Percentiles rank a stretch among this genome's conserved stretches.
Evolutionary conservation across 2,113 vertebrate genomes (phyloP).

Genomic region (Oxygymnocypris stewartii): DNA sequence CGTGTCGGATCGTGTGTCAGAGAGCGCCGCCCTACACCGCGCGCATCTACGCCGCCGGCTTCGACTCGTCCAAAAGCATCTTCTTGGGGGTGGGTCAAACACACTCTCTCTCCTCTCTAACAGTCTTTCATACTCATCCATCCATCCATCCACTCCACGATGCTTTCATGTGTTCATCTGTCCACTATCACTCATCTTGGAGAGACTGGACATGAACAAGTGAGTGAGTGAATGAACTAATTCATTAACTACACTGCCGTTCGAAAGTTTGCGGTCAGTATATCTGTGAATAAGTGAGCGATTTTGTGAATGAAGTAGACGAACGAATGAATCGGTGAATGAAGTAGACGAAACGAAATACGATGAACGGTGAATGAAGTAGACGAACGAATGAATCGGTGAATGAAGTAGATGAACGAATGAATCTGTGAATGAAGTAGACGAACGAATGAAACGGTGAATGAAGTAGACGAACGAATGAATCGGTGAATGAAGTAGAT

Average conservation of each 20-base stretch:
- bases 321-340: too few relatives aligned
- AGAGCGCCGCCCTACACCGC: conserved; percentile 87
- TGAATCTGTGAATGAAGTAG: too few relatives aligned
- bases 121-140: conserved; percentile 7
- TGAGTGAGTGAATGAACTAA: neutral
- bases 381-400: too few relatives aligned
- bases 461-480: too few relatives aligned
- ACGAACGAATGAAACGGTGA: too few relatives aligned
- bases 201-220: conserved; percentile 18
- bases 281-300: too few relatives aligned
- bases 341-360: too few relatives aligned
- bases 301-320: too few relatives aligned
- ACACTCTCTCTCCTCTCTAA: neutral
- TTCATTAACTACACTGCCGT: neutral
- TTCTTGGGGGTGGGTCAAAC: conserved; percentile 87
- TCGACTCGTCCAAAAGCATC: conserved; percentile 94
- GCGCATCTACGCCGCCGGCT: conserved; percentile 92
- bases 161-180: conserved; percentile 27
- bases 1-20: conserved; percentile 94
- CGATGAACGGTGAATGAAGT: too few relatives aligned
- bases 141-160: neutral
- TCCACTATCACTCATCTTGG: conserved; percentile 15
- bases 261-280: neutral
- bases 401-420: too few relatives aligned
- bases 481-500: too few relatives aligned